Conservation (phyloP, 2,888 invertebrate genomes). For the Mantis religiosa region DNA sequence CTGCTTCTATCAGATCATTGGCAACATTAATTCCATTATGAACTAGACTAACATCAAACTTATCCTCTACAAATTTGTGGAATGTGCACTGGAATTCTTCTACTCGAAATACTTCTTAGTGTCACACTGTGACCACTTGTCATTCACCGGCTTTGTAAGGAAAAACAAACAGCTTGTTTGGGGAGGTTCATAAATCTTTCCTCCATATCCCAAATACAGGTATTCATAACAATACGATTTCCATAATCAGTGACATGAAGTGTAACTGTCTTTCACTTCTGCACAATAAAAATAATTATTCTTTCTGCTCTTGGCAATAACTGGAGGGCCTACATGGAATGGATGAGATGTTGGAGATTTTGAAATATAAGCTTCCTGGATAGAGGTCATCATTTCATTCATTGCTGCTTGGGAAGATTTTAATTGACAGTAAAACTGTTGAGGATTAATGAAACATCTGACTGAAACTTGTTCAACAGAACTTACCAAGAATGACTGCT, state of each 20-base stretch:
- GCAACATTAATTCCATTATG: conserved; percentile 48
- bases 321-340: conserved; percentile 57
- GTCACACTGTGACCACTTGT: conserved; percentile 52
- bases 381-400: conserved; percentile 63
- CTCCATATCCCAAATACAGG: conserved; percentile 67
- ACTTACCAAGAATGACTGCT: no score
- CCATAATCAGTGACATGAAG: conserved; percentile 76
- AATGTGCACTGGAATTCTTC: conserved; percentile 58
- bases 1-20: conserved; percentile 49
- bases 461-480: no score
- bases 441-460: conserved; percentile 73
- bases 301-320: conserved; percentile 65
- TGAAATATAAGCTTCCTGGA: conserved; percentile 60
- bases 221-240: conserved; percentile 59
- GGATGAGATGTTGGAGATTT: conserved; percentile 37
- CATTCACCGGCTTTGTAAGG: conserved; percentile 53
- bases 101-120: conserved; percentile 59
- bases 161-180: conserved; percentile 66
- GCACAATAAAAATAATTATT: conserved; percentile 71
- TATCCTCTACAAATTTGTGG: conserved; percentile 46
- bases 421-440: conserved; percentile 64
- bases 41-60: conserved; percentile 13
- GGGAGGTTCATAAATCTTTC: conserved; percentile 61
- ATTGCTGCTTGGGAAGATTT: conserved; percentile 51
- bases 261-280: conserved; percentile 50